Evolutionary conservation across 2,888 invertebrate species (phyloP), one percentile per base, ranked within the genome.

Genomic region (Macaria liturata): DNA sequence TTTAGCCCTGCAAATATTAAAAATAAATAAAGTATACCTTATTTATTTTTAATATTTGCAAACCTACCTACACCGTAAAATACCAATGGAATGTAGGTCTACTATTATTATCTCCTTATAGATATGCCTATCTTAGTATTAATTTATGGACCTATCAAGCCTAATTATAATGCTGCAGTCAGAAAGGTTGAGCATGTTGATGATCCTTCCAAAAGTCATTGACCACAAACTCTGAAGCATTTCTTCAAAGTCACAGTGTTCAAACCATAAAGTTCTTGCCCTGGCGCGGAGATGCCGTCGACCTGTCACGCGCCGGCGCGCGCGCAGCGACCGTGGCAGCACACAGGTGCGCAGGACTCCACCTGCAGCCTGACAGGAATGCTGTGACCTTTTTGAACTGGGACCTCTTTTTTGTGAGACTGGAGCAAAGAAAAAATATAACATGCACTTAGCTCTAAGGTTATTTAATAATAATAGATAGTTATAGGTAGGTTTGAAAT

Each of bases 251-350:
- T 20, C 20, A 20, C 20, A 20, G 20, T 20, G 20, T 20, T 32
- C 39, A 44, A 54, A 48, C 47, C 59, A 54, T 54, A 59, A 30
- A 20, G 55, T 51, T 42, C 54, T 5, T 52, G 30, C 54, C 47
- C 32, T 47, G 46, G 9, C 61, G 74, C 67, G 63, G 69, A 66
- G 66, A 74, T 69, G 80, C 74, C 86, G 83, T 70, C 85, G 86
- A 81, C 81, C 84, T 67, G 83, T 79, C 82, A 83, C 82, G 86
- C 84, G 78, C 76, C 76, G 77, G 64, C 80, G 85, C 82, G 80
- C 76, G 81, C 80, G 74, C 85, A 81, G 66, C 77, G 74, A 78
- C 79, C 84, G 83, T 83, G 84, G 80, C 76, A 75, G 78, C 7
- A 83, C 86, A 79, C 59, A 42, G 43, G 46, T n/a, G 42, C 42